Base-by-base conservation (phyloP, 2,113 vertebrate genomes). In the Channa maculata region DNA sequence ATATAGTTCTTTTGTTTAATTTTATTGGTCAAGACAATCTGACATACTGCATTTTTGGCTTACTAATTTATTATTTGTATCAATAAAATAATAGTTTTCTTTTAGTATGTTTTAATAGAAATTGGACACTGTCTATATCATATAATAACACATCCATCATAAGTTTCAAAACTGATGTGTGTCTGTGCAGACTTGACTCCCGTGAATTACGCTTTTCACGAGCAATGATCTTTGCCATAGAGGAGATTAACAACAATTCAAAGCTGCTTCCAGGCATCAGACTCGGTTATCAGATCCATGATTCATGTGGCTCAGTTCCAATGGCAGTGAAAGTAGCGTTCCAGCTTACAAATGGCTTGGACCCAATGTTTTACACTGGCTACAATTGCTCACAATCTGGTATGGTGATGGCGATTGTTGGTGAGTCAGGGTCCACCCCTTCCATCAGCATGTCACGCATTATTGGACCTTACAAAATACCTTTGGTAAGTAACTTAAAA, bases 161-260 rank as follows among this genome's bases (percentile, higher is more conserved):
- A 24, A 24, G 24, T 24, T 24, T 24, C 24, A 24, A 24, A 24
- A 24, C 24, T 24, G 24, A 63, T 4, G 1, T 38, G 0, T 76
- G 24, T 58, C 4, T 75, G 57, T 78, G 61, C 61, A 41, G 39
- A 41, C 4, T 41, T 41, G 39, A 41, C 39, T 41, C 39, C 6
- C 87, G 84, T 39, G 90, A 90, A 24, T 57, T 94, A 61, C 92
- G 85, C 24, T 91, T 92, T 24, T 85, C 82, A 5, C 90, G 83
- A 0, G 71, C 92, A 11, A 90, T 94, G 92, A 33, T 90, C 10
- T 94, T 93, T 13, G 90, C 93, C 5, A 90, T 94, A 1, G 78
- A 92, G 12, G 90, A 94, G 67, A 93, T 95, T n/a, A 95, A 94
- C 83, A 92, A 93, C 82, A 93, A 88, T 73, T 72, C 87, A 0